Conservation (phyloP, 2,888 invertebrate species). For the Agriopis leucophaearia region DNA sequence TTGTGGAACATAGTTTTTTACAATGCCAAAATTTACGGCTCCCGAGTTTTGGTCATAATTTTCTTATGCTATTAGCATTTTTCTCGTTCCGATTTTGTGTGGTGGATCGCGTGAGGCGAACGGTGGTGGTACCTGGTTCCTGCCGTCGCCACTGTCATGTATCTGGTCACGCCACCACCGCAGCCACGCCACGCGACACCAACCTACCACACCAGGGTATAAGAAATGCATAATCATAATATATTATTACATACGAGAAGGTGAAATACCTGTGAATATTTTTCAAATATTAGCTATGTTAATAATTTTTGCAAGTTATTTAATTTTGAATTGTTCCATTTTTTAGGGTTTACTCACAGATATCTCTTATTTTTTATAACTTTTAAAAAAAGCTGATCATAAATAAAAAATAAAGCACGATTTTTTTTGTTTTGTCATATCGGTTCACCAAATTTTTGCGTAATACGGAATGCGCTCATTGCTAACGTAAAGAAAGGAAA, state of each 20-base stretch:
- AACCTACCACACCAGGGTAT: slow-evolving; percentile 1
- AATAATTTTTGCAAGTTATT: too few relatives aligned
- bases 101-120: slow-evolving; percentile 75
- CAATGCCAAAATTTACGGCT: slow-evolving; percentile 23
- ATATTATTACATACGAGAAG: slow-evolving; percentile 3
- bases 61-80: slow-evolving; percentile 58
- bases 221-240: slow-evolving; percentile 5
- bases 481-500: too few relatives aligned
- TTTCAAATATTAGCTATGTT: neutral
- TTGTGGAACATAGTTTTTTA: slow-evolving; percentile 5
- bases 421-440: too few relatives aligned
- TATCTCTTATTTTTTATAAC: too few relatives aligned
- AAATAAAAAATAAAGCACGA: too few relatives aligned
- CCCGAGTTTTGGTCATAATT: slow-evolving; percentile 50
- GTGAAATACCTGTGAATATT: neutral
- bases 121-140: slow-evolving; percentile 72
- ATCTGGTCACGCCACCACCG: slow-evolving; percentile 73
- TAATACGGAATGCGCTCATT: too few relatives aligned
- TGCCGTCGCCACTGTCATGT: slow-evolving; percentile 73
- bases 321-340: too few relatives aligned
- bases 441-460: too few relatives aligned
- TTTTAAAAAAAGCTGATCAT: too few relatives aligned
- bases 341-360: too few relatives aligned
- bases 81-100: slow-evolving; percentile 62
- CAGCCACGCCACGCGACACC: slow-evolving; percentile 30